Percentiles rank a stretch among this genome's conserved stretches.
Evolutionary conservation across 2,888 invertebrate genomes (phyloP).

Genomic region (Brachypalpus laphriformis): DNA sequence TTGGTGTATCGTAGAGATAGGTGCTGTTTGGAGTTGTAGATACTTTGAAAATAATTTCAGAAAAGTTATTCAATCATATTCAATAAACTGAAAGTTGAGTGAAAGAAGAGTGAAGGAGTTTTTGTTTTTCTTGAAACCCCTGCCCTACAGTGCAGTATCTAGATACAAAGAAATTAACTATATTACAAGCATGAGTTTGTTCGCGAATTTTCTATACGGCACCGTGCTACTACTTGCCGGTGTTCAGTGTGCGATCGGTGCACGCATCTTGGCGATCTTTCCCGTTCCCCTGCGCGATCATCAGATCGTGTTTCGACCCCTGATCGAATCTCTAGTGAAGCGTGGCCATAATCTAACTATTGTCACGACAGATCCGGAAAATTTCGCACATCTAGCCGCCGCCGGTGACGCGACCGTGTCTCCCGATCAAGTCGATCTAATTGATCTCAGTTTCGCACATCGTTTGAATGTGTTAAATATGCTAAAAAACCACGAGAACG

Average conservation of each 20-base stretch:
- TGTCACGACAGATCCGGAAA: conserved; percentile 83
- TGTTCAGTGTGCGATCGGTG: conserved; percentile 1
- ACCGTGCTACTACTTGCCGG: conserved; percentile 37
- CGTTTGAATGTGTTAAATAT: conserved; percentile 74
- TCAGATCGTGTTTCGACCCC: conserved; percentile 82
- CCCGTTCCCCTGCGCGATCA: conserved; percentile 83
- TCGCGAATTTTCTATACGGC: conserved; percentile 35
- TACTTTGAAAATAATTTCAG: conserved; percentile 1
- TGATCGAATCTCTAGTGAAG: conserved; percentile 82
- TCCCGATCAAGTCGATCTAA: conserved; percentile 79
- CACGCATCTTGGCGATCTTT: conserved; percentile 81
- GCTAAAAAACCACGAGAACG: conserved; percentile 72
- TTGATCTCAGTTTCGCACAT: conserved; percentile 79
- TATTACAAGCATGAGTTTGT: conserved; percentile 41
- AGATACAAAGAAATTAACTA: conserved; percentile 43
- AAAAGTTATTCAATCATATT: not conserved
- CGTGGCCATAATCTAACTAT: conserved; percentile 83
- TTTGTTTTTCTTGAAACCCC: conserved; percentile 2
- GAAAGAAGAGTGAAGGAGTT: conserved; percentile 9
- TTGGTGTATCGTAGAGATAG: conserved; percentile 67
- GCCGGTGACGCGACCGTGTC: conserved; percentile 43
- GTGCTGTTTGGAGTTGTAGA: conserved; percentile 47
- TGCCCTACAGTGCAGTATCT: conserved; percentile 62
- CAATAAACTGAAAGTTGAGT: conserved; percentile 18
- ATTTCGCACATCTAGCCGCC: conserved; percentile 76